phyloP scores from a whole-genome alignment of 1,140 invertebrate species.

The Drosophila tsacasi region DNA sequence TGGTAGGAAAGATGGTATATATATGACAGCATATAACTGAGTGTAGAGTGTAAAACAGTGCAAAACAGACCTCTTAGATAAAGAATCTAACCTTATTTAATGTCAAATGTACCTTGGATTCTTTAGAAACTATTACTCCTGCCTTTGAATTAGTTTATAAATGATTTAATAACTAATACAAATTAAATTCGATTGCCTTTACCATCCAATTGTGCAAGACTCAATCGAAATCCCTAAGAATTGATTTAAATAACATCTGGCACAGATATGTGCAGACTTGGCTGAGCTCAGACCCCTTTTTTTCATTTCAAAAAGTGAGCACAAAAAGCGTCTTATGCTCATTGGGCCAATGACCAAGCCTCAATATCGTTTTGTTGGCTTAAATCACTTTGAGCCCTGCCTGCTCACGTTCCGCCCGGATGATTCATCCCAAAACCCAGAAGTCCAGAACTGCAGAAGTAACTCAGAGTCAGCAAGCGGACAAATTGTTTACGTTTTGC shows the following conservation, averaged over 20 bases:
- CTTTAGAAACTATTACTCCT: neutral
- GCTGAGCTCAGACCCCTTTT: neutral
- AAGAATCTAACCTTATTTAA: neutral
- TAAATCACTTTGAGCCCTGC: slow-evolving; percentile 29
- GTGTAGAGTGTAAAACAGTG: neutral
- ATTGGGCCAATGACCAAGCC: slow-evolving; percentile 20
- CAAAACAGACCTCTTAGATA: neutral
- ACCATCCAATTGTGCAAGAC: neutral
- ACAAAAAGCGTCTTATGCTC: slow-evolving; percentile 3
- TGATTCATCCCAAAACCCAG: slow-evolving; percentile 32
- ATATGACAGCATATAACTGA: neutral
- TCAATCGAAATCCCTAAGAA: neutral
- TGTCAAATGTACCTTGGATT: too few species aligned
- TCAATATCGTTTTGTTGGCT: slow-evolving; percentile 12
- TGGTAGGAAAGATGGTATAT: neutral
- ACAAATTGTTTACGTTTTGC: slow-evolving; percentile 59
- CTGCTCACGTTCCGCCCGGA: slow-evolving; percentile 29
- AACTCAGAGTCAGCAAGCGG: slow-evolving; percentile 40
- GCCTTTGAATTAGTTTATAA: neutral
- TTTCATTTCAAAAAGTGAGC: neutral
- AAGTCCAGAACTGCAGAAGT: slow-evolving; percentile 33
- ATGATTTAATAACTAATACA: neutral
- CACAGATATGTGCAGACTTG: neutral
- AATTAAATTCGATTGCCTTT: neutral
- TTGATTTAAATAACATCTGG: slow-evolving; percentile 1